Conservation (phyloP, 37 sponge, comb jelly and placozoan species). For the Petrosia ficiformis region DNA sequence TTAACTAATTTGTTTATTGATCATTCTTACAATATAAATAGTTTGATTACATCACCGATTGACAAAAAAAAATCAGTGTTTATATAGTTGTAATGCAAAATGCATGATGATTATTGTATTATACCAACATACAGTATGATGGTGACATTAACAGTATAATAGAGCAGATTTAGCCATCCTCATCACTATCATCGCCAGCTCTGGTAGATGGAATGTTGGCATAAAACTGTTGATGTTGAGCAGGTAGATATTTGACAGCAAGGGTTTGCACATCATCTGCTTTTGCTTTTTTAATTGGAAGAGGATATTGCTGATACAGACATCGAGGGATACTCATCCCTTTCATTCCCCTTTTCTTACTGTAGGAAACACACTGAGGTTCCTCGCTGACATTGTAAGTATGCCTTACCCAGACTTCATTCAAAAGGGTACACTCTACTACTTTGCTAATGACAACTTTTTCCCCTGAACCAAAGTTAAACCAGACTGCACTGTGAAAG, state of each 20-base stretch:
- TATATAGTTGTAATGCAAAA: too few relatives aligned
- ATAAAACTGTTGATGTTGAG: constrained; percentile 34
- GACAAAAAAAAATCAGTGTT: too few relatives aligned
- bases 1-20: too few relatives aligned
- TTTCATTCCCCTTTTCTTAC: not conserved
- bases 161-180: not conserved
- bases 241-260: constrained; percentile 27
- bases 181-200: constrained; percentile 10
- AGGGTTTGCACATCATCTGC: constrained; percentile 42
- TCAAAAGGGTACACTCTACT: constrained; percentile 13
- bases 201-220: constrained; percentile 15
- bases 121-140: too few relatives aligned
- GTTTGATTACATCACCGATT: too few relatives aligned
- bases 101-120: too few relatives aligned
- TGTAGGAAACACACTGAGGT: constrained; percentile 18
- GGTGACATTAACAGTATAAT: too few relatives aligned
- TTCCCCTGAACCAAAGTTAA: constrained; percentile 42
- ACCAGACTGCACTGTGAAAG: constrained; percentile 41
- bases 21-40: too few relatives aligned
- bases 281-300: constrained; percentile 48
- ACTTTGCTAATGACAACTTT: constrained; percentile 8
- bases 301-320: constrained; percentile 37
- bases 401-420: constrained; percentile 28
- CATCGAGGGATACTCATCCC: not conserved
- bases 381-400: constrained; percentile 25